Evolutionary conservation across 2,113 vertebrate species (phyloP).

Genomic region (Pelodiscus sinensis): DNA sequence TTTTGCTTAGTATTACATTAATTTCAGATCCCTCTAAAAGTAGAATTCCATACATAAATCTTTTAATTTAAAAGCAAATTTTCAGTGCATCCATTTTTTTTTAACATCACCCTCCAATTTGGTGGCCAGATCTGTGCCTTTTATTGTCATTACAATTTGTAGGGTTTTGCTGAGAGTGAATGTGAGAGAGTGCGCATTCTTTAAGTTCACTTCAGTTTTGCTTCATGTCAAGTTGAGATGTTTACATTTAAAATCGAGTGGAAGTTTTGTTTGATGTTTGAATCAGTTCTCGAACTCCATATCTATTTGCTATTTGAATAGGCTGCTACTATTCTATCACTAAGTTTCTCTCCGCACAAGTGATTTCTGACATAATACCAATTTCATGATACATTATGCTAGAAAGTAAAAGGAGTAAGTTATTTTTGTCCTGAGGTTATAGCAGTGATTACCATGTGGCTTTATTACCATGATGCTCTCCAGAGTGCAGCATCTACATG

Average conservation of each 20-base stretch:
- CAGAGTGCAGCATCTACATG: neutral
- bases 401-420: constrained; percentile 9
- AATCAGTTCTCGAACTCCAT: neutral
- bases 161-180: neutral
- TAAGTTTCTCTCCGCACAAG: neutral
- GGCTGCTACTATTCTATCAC: neutral
- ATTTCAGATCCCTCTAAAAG: neutral
- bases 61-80: neutral
- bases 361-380: constrained; percentile 13
- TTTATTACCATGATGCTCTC: neutral
- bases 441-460: neutral
- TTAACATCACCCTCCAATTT: neutral
- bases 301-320: constrained; percentile 9
- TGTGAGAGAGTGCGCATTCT: neutral
- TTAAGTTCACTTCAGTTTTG: neutral
- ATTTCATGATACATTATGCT: neutral
- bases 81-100: neutral
- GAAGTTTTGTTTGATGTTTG: constrained; percentile 20
- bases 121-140: neutral
- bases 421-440: neutral
- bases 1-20: neutral
- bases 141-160: neutral
- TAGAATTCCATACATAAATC: neutral
- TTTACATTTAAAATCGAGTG: neutral
- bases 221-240: neutral